phyloP scores from a whole-genome alignment of 2,797 vertebrate genomes.

The Salmo trutta region DNA sequence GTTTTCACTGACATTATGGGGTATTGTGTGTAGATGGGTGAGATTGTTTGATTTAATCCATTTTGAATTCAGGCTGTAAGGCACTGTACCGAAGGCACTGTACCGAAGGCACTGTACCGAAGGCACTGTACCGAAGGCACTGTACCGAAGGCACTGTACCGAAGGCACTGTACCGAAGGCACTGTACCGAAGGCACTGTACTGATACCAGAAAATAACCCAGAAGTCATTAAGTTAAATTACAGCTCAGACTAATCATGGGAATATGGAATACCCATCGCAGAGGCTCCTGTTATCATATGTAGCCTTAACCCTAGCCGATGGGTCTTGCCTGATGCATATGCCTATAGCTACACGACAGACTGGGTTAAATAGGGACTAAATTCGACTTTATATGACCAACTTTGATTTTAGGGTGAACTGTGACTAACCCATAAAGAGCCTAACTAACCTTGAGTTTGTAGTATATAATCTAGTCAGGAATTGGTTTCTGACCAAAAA shows the following conservation, averaged over 20 bases:
- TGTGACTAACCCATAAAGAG: not conserved
- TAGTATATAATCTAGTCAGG: conserved; percentile 49
- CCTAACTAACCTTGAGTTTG: not conserved
- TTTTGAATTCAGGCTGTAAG: too few relatives aligned
- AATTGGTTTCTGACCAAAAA: conserved; percentile 41
- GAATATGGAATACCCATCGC: not conserved
- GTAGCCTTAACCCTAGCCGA: not conserved
- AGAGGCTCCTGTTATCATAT: not conserved
- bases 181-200: not conserved
- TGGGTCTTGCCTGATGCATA: not conserved
- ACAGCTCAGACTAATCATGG: not conserved
- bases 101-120: not conserved
- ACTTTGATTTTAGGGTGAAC: not conserved
- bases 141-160: not conserved
- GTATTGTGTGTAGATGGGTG: too few relatives aligned
- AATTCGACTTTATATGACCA: not conserved
- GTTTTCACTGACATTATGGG: too few relatives aligned
- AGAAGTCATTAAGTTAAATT: not conserved
- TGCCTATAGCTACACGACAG: not conserved
- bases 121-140: not conserved
- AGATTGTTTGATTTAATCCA: too few relatives aligned
- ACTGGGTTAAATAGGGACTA: not conserved
- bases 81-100: not conserved
- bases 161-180: not conserved
- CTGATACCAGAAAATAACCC: not conserved